Percentiles rank a stretch among this genome's conserved stretches.
phyloP scores from a whole-genome alignment of 2,797 vertebrate genomes.

The Etheostoma nigrum region DNA sequence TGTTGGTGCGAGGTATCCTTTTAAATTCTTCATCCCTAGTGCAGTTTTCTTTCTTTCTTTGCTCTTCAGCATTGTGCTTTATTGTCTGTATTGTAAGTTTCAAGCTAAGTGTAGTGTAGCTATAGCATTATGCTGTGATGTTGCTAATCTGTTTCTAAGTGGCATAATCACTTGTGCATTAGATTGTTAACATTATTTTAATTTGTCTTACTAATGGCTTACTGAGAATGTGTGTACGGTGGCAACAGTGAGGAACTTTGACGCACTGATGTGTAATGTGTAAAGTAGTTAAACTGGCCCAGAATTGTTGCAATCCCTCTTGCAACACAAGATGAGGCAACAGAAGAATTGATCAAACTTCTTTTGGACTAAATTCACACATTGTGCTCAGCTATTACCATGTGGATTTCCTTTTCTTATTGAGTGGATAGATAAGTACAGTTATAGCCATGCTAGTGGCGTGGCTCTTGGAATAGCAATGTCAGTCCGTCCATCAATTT shows the following conservation, averaged over 20 bases:
- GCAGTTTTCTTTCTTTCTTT: neutral
- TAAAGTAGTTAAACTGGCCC: neutral
- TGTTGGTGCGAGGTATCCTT: conserved; percentile 3
- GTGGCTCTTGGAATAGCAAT: neutral
- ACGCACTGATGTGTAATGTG: neutral
- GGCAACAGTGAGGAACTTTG: neutral
- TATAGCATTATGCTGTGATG: neutral
- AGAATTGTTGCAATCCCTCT: neutral
- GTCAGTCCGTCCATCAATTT: neutral
- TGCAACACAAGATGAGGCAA: conserved; percentile 4
- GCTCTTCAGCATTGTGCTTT: neutral
- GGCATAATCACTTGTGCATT: neutral
- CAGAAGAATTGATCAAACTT: conserved; percentile 2
- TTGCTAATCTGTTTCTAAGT: neutral
- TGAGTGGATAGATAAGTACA: neutral
- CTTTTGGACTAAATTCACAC: neutral
- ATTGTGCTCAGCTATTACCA: neutral
- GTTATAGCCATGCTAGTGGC: neutral
- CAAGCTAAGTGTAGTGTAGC: neutral
- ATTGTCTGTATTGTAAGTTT: neutral
- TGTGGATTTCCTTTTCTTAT: conserved; percentile 7
- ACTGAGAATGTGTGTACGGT: too few relatives aligned
- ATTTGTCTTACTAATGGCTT: neutral
- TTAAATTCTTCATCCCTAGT: neutral
- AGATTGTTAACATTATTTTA: neutral